Evolutionary conservation across 2,113 vertebrate genomes (phyloP), one percentile per base, ranked within the genome.

Genomic region (Spea bombifrons): DNA sequence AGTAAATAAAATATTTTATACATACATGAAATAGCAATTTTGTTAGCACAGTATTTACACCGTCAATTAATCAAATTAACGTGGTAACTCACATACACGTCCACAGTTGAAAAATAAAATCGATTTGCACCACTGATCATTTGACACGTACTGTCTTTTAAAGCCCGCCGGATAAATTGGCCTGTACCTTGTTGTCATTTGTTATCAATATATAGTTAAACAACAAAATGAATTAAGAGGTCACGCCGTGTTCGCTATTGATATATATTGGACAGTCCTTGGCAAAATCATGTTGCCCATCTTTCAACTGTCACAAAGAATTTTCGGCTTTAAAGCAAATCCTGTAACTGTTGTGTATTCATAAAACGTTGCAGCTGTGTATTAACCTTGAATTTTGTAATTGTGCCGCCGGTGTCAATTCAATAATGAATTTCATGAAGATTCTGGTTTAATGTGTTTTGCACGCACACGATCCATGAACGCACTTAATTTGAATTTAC

Each of bases 281-380:
- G 53, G 49, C 13, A 67, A 67, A 67, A 57, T 67, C 50, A 67
- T 49, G 57, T 30, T 50, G 59, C 59, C 73, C 52, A 76, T 76
- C 65, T 68, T 16, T 67, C 74, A 76, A 55, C 64, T 76, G 64
- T 67, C 74, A 67, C 49, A 47, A 12, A 70, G 74, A 30, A 52
- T 55, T 55, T 74, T 76, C 66, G 43, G 50, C 45, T 46, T 68
- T 67, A 65, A 76, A 4, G 17, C 66, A 67, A 76, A 65, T 16
- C 16, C 45, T 66, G 63, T 16, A 49, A 48, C 17, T 67, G 64
- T 45, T 59, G 55, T 13, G 15, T 59, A 59, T 59, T 12, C 55
- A 13, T 59, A 59, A 59, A 59, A 52, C 9, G 2, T 10, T 52
- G 50, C 9, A 10, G 9, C 47, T 66, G 13, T 68, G 17, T 53